Percentiles rank a stretch among this genome's conserved stretches.
These are phyloP conservation scores for Endomychus coccineus DNA, from an alignment of 2,888 invertebrate species.

Conservation along the genomic window DNA sequence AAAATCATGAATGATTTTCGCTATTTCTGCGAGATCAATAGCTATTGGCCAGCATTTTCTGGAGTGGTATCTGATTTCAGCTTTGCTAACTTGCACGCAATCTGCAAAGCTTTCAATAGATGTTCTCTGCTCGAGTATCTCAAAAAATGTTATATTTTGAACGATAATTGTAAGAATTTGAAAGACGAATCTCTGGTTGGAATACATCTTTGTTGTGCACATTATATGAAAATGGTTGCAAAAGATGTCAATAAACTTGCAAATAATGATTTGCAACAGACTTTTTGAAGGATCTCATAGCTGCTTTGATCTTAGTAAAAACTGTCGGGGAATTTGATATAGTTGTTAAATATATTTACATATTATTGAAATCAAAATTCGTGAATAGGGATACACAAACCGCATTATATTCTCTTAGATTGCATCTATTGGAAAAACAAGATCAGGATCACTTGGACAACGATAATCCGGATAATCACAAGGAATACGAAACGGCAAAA, in stretches of 20 bases:
- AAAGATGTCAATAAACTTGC: slow-evolving; percentile 4
- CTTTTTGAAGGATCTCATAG: too few relatives aligned
- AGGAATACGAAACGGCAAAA: neutral
- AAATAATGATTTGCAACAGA: neutral
- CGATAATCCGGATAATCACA: too few relatives aligned
- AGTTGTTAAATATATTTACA: neutral
- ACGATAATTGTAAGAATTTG: neutral
- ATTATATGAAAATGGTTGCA: slow-evolving; percentile 9
- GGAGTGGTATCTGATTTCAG: neutral
- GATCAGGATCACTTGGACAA: too few relatives aligned
- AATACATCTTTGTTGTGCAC: slow-evolving; percentile 9
- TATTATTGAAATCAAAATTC: neutral
- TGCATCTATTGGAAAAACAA: too few relatives aligned
- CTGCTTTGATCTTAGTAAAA: too few relatives aligned
- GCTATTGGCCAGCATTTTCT: slow-evolving; percentile 4
- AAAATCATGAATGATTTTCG: neutral
- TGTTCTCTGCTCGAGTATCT: slow-evolving; percentile 1
- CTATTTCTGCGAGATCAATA: neutral
- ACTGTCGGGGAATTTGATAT: neutral
- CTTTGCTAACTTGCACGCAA: slow-evolving; percentile 2
- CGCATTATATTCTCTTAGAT: too few relatives aligned
- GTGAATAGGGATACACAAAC: too few relatives aligned
- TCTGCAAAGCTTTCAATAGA: slow-evolving; percentile 1
- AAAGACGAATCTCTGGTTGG: neutral
- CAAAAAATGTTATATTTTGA: neutral